Evolutionary conservation across 2,797 vertebrate species (phyloP), one percentile per base, ranked within the genome.

Genomic region (Enteromius anoplus): DNA sequence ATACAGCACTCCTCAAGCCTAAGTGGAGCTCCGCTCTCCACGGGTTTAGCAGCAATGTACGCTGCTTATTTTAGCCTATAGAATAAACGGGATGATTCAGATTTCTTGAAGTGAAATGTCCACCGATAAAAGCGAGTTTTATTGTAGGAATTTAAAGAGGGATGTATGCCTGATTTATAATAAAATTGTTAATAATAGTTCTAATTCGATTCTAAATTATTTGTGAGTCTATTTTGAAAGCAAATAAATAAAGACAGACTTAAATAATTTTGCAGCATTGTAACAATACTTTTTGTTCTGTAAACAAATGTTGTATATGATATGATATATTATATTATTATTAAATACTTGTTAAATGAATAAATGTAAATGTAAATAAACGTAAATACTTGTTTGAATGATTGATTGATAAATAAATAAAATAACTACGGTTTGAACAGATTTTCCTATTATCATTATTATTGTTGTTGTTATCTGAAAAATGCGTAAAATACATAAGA

Each of bases 1-100:
- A 77, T 34, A 53, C 84, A 29, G 29, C 42, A 32, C 60, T 81
- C 10, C 66, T 9, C 21, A 42, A 69, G 68, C 32, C 64, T 40
- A 47, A 79, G 47, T 79, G 77, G 14, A 66, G 47, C 45, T 40
- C 15, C 12, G 29, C 45, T 51, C 69, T 71, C 19, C 10, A 71
- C 19, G 23, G 34, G 45, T 75, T 65, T 71, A 66, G 40, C 60
- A 68, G 32, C 14, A 10, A 3, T 40, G 15, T 9, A 10, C n/a
- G 17, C 5, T 40, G 14, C 64, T 69, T 80, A 42, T 42, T 55
- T 80, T 55, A 69, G 65, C 34, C 34, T 66, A 55, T 32, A 55
- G 14, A 9, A 53, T 23, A 68, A 40, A 80, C 34, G 11, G n/a
- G 40, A 11, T 70, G 68, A 26, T 62, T 70, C 37, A 29, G 60